Conservation (phyloP, 2,888 invertebrate genomes). For the Zeuzera pyrina region DNA sequence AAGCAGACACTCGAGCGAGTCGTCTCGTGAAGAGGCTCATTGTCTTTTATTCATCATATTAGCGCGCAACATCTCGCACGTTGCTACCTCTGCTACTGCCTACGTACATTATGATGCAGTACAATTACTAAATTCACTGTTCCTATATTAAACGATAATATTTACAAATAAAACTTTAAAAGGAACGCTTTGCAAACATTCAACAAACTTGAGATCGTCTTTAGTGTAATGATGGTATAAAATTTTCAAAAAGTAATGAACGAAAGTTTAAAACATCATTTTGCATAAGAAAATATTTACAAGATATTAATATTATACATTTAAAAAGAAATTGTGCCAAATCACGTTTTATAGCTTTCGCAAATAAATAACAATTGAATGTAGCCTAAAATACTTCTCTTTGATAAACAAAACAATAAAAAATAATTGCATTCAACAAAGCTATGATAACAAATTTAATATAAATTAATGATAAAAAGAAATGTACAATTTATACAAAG, state of each 20-base stretch:
- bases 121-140: conserved; percentile 67
- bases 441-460: conserved; percentile 72
- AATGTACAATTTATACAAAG: conserved; percentile 71
- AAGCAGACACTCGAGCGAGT: conserved; percentile 36
- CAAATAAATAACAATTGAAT: conserved; percentile 72
- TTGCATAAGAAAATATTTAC: conserved; percentile 57
- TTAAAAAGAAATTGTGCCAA: conserved; percentile 51
- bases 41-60: conserved; percentile 34
- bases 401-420: conserved; percentile 72
- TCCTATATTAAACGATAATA: conserved; percentile 62
- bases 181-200: conserved; percentile 73
- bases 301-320: conserved; percentile 39
- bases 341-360: conserved; percentile 65
- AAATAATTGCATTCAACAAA: conserved; percentile 73
- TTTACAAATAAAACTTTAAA: conserved; percentile 73
- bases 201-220: conserved; percentile 73
- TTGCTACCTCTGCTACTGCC: conserved; percentile 29
- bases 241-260: conserved; percentile 58
- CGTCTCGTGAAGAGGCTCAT: conserved; percentile 21
- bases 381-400: conserved; percentile 70
- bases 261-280: conserved; percentile 55
- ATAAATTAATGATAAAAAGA: conserved; percentile 68
- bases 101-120: conserved; percentile 49
- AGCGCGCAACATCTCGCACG: neutral
- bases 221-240: conserved; percentile 71